These are phyloP conservation scores for Zonitis immaculata DNA, from an alignment of 2,888 invertebrate species.

Conservation along the genomic window DNA sequence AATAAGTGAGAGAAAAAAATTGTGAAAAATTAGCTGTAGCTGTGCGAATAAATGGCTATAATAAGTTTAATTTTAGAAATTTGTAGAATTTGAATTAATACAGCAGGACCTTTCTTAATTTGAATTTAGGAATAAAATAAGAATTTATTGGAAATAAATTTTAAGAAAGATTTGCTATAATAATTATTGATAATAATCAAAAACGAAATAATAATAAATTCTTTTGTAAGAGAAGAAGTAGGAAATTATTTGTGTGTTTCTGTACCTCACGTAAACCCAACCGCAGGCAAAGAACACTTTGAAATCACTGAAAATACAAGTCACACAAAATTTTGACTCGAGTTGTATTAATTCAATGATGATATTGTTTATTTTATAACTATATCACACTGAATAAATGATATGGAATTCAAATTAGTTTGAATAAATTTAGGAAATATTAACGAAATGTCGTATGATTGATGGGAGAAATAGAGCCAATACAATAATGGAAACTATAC, in stretches of 20 bases:
- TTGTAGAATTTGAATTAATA: not conserved
- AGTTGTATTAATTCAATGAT: too few species aligned
- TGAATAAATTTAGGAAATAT: constrained; percentile 14
- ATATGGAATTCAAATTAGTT: too few species aligned
- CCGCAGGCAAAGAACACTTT: constrained; percentile 82
- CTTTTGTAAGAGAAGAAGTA: constrained; percentile 14
- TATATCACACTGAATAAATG: too few species aligned
- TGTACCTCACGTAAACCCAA: constrained; percentile 81
- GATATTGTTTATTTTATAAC: too few species aligned
- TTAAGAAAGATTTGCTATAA: too few species aligned
- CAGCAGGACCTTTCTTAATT: not conserved
- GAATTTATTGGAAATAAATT: too few species aligned
- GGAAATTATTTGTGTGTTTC: constrained; percentile 33
- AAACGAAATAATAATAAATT: too few species aligned
- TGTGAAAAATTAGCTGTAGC: not conserved
- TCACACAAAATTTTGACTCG: constrained; percentile 22
- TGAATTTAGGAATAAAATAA: too few species aligned
- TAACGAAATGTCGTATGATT: constrained; percentile 16
- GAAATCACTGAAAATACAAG: constrained; percentile 65
- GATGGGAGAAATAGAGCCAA: constrained; percentile 22
- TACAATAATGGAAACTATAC: not conserved
- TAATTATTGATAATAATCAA: too few species aligned
- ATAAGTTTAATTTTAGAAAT: too few species aligned
- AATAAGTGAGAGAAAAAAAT: constrained; percentile 5
- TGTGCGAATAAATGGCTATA: too few species aligned